phyloP scores from a whole-genome alignment of 1,140 invertebrate genomes.

The Drosophila watanabei region DNA sequence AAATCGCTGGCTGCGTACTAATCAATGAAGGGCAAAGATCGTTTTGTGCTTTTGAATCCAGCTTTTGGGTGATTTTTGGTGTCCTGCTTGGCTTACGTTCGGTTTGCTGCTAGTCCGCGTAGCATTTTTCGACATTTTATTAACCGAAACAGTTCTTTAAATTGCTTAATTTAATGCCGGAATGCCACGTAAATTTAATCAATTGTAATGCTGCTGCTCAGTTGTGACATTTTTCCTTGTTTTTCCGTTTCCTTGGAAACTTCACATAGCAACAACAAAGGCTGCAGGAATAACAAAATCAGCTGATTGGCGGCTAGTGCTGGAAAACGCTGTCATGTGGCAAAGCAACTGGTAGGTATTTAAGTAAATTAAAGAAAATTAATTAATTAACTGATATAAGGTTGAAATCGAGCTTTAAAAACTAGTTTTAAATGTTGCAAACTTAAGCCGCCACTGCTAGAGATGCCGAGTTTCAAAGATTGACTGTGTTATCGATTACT shows the following conservation, averaged over 20 bases:
- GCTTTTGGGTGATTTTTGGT: background rate
- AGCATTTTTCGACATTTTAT: conserved; percentile 62
- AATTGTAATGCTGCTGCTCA: conserved; percentile 54
- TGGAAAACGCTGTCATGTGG: background rate
- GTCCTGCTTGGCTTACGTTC: conserved; percentile 49
- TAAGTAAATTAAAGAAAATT: background rate
- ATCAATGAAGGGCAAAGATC: conserved; percentile 38
- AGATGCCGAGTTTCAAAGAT: background rate
- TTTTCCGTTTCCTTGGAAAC: conserved; percentile 48
- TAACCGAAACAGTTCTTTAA: background rate
- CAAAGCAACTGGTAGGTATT: conserved; percentile 32
- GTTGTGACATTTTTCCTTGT: conserved; percentile 65
- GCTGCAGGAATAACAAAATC: conserved; percentile 39
- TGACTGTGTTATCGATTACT: background rate
- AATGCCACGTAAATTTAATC: conserved; percentile 61
- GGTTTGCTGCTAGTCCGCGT: conserved; percentile 47
- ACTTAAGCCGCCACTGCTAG: too few relatives aligned
- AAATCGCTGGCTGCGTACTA: conserved; percentile 27
- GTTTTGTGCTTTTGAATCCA: background rate
- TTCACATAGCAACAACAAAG: conserved; percentile 64
- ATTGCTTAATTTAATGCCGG: conserved; percentile 1
- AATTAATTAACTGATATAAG: background rate
- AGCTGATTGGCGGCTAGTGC: conserved; percentile 52
- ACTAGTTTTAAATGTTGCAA: background rate
- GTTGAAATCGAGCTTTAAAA: background rate